phyloP scores from a whole-genome alignment of 2,113 vertebrate genomes.

The Ciconia boyciana region DNA sequence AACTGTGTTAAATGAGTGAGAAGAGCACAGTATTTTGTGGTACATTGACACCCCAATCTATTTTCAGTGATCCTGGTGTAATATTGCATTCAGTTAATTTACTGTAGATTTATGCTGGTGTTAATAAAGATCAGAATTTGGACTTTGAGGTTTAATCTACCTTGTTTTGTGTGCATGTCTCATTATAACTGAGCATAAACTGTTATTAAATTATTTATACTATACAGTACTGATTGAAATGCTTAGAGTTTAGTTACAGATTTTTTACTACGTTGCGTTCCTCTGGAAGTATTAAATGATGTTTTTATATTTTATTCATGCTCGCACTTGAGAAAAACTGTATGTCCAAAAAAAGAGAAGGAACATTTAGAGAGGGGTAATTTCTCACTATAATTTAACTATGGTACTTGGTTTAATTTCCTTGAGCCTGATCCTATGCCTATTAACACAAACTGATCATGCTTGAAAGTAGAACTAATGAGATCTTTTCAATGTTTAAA shows the following conservation, averaged over 20 bases:
- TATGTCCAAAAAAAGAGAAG: not conserved
- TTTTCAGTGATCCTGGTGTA: not conserved
- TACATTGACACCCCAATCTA: not conserved
- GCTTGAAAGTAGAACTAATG: conserved; percentile 13
- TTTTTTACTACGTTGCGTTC: not conserved
- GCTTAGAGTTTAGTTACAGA: not conserved
- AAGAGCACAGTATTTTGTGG: not conserved
- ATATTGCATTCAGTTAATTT: not conserved
- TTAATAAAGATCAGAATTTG: not conserved
- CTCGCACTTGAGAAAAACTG: not conserved
- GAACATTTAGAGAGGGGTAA: not conserved
- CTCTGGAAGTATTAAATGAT: not conserved
- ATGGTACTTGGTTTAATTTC: not conserved
- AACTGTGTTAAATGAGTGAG: not conserved
- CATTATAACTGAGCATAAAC: not conserved
- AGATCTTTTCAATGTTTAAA: not conserved
- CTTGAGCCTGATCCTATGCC: not conserved
- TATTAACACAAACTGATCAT: conserved; percentile 13
- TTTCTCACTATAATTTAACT: conserved; percentile 10
- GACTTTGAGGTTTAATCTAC: not conserved
- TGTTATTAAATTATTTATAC: not conserved
- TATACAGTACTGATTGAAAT: not conserved
- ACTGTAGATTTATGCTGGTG: not conserved
- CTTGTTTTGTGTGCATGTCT: not conserved
- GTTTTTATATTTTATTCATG: not conserved